These are phyloP conservation scores for Muricea muricata DNA, from an alignment of 92 coral and sea anemone genomes.

Conservation along the genomic window DNA sequence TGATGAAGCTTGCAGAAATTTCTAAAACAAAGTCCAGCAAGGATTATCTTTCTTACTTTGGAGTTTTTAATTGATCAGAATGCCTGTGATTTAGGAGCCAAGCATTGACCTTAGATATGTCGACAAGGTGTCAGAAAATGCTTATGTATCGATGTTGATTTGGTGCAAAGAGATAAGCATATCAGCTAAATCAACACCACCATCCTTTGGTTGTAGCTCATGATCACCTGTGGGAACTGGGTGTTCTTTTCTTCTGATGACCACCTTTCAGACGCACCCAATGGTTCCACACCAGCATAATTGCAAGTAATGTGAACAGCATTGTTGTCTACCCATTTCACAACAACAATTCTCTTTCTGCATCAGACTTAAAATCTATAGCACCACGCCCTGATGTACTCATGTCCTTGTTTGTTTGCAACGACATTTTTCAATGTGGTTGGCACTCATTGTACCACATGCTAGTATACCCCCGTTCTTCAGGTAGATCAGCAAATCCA, in stretches of 20 bases:
- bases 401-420: conserved; percentile 18
- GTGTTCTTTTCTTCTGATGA: conserved; percentile 9
- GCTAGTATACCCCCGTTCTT: no score
- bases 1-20: no score
- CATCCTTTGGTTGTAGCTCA: conserved; percentile 38
- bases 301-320: conserved; percentile 22
- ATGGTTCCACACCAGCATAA: conserved; percentile 37
- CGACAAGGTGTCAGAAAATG: no score
- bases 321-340: conserved; percentile 38
- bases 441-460: no score
- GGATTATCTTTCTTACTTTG: no score
- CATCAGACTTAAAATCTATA: conserved; percentile 19
- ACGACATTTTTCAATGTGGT: no score
- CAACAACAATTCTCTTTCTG: conserved; percentile 1
- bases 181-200: conserved; percentile 41
- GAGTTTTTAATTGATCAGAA: no score
- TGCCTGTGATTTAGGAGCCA: no score
- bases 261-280: conserved; percentile 25
- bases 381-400: conserved; percentile 16
- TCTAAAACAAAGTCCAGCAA: no score
- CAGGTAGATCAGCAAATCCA: no score
- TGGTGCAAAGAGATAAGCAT: conserved; percentile 24
- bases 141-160: no score
- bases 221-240: conserved; percentile 23
- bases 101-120: no score